Conservation (phyloP, 2,888 invertebrate genomes). For the Amiota communis region DNA sequence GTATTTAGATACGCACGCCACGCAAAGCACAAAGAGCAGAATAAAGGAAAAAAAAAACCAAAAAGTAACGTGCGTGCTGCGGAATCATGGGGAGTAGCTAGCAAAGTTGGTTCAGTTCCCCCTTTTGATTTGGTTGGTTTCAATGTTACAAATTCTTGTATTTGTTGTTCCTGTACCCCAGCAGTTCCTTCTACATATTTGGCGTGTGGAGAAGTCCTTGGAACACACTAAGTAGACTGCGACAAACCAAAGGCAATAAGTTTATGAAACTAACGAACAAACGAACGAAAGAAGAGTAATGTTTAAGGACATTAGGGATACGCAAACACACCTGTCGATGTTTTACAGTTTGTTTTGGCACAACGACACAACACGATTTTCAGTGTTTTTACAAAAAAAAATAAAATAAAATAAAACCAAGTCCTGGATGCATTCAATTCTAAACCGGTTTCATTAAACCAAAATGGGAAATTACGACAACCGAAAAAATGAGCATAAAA, state of each 20-base stretch:
- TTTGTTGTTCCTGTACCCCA: not conserved
- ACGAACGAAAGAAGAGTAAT: slow-evolving; percentile 42
- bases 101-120: too few relatives aligned
- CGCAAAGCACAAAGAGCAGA: not conserved
- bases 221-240: not conserved
- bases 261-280: slow-evolving; percentile 37
- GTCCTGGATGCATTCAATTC: not conserved
- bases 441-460: slow-evolving; percentile 30
- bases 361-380: slow-evolving; percentile 15
- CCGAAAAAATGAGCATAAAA: not conserved
- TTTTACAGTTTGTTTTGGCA: slow-evolving; percentile 58
- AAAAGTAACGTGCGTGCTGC: slow-evolving; percentile 4
- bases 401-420: too few relatives aligned
- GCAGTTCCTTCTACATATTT: not conserved
- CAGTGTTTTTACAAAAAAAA: slow-evolving; percentile 36
- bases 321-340: slow-evolving; percentile 68
- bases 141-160: not conserved
- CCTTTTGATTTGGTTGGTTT: not conserved
- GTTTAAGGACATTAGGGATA: slow-evolving; percentile 63
- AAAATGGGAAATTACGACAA: slow-evolving; percentile 28
- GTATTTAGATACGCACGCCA: too few relatives aligned
- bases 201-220: not conserved
- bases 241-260: slow-evolving; percentile 36
- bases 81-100: too few relatives aligned
- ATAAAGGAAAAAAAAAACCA: slow-evolving; percentile 9